Evolutionary conservation across 1,140 invertebrate species (phyloP), one percentile per base, ranked within the genome.

Genomic region (Lepidotrigona ventralis): DNA sequence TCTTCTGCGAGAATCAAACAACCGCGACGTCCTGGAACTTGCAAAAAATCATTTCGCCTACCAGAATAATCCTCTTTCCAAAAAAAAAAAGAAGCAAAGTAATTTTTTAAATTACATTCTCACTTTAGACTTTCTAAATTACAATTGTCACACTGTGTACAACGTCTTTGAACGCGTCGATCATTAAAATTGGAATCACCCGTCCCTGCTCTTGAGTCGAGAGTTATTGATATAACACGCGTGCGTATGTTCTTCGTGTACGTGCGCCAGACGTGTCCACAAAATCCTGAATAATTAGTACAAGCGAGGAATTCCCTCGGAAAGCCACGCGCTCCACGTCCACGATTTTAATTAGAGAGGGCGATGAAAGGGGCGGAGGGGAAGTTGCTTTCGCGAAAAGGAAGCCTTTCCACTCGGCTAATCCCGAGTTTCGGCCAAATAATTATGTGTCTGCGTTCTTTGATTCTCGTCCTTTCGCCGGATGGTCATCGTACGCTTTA

Each of bases 211-310:
- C 64, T 6, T 5, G 23, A 60, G 1, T 60, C 23, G 58, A 23
- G 39, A 15, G 73, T 56, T 79, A 69, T 69, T 56, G 76, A 79
- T 69, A 79, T 53, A n/a, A 23, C 56, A 8, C 19, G n/a, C 26
- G 58, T 46, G 19, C 70, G 70, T 19, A 9, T 15, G 70, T 5
- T 23, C 39, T 6, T 46, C 1, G 23, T n/a, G 12, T 60, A 46
- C 39, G 58, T 14, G 58, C 58, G 1, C 58, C 23, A n/a, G 60
- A 6, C 21, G 64, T 56, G 64, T 69, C 76, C 64, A 56, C 51
- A 26, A 39, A 79, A 80, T 80, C 46, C 69, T 53, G 79, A 72
- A 80, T 80, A 80, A 80, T 80, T 80, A 72, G 79, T 63, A 73
- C 79, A 33, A n/a, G 26, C 54, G 26, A 26, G 79, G 51, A 80